Percentiles rank a stretch among this genome's conserved stretches.
phyloP scores from a whole-genome alignment of 2,888 invertebrate species.

The Pycnomerus fuliginosus region DNA sequence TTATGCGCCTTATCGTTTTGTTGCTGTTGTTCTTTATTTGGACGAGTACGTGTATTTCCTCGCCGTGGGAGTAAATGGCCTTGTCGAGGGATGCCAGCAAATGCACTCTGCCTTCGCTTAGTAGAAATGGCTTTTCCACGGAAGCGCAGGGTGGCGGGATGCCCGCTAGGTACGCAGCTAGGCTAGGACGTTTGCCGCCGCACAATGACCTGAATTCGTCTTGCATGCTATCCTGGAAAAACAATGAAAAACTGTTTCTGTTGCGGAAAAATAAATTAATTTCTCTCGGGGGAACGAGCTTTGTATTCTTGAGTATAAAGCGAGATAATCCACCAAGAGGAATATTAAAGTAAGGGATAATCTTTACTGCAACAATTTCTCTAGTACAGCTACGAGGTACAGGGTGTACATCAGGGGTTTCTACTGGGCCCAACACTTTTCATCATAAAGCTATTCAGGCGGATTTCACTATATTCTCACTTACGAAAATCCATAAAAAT shows the following conservation, averaged over 20 bases:
- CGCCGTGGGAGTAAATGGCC: constrained; percentile 80
- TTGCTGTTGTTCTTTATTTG: constrained; percentile 77
- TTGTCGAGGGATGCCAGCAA: constrained; percentile 80
- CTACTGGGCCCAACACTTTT: no score
- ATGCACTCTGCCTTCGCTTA: constrained; percentile 80
- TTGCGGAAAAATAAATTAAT: background rate
- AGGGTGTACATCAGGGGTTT: no score
- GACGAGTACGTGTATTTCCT: constrained; percentile 73
- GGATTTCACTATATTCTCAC: no score
- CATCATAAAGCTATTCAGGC: no score
- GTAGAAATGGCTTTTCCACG: constrained; percentile 80
- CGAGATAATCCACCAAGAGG: no score
- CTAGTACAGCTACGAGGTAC: no score
- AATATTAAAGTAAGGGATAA: no score
- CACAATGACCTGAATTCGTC: constrained; percentile 40
- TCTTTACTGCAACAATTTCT: no score
- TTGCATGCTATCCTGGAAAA: constrained; percentile 9
- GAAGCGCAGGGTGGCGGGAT: constrained; percentile 67
- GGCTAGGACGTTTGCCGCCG: constrained; percentile 46
- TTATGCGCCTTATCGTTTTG: constrained; percentile 79
- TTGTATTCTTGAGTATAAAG: no score
- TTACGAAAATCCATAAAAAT: no score
- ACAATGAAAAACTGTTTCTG: background rate
- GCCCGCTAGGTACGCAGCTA: constrained; percentile 48
- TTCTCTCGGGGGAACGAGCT: no score